Conservation (phyloP, 2,113 vertebrate genomes). For the Macroglossus sobrinus region DNA sequence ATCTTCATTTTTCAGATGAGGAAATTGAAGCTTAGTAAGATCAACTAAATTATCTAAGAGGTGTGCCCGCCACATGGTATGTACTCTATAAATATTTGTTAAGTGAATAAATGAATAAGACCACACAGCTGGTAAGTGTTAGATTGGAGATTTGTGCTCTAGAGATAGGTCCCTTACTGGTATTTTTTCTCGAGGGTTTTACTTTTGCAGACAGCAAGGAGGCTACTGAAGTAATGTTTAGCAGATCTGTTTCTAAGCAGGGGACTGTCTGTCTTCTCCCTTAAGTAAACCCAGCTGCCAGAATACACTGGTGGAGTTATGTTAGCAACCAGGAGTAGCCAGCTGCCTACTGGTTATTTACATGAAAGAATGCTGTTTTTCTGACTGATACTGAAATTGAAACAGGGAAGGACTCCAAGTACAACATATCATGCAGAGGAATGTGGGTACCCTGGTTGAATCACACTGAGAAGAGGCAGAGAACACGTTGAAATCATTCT, state of each 20-base stretch:
- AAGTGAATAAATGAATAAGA: neutral
- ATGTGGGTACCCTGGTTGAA: neutral
- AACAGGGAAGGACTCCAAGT: slow-evolving; percentile 59
- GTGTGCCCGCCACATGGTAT: neutral
- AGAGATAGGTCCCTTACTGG: neutral
- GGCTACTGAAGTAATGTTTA: slow-evolving; percentile 2
- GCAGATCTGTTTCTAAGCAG: slow-evolving; percentile 26
- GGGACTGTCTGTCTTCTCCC: neutral
- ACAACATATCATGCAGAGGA: neutral
- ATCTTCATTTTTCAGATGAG: neutral
- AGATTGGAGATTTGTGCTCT: neutral
- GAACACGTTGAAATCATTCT: slow-evolving; percentile 59
- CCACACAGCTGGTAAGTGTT: neutral
- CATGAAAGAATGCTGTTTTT: slow-evolving; percentile 64
- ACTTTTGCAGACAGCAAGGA: slow-evolving; percentile 32
- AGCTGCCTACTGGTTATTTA: slow-evolving; percentile 60
- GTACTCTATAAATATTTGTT: neutral
- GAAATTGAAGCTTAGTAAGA: neutral
- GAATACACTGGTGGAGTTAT: slow-evolving; percentile 40
- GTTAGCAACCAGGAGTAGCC: slow-evolving; percentile 50
- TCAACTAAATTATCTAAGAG: neutral
- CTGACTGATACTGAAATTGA: slow-evolving; percentile 54
- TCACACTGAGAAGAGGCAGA: slow-evolving; percentile 40
- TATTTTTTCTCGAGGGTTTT: slow-evolving; percentile 32
- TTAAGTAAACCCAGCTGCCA: slow-evolving; percentile 44